Evolutionary conservation across 1,140 invertebrate species (phyloP).

Genomic region (Patella vulgata): DNA sequence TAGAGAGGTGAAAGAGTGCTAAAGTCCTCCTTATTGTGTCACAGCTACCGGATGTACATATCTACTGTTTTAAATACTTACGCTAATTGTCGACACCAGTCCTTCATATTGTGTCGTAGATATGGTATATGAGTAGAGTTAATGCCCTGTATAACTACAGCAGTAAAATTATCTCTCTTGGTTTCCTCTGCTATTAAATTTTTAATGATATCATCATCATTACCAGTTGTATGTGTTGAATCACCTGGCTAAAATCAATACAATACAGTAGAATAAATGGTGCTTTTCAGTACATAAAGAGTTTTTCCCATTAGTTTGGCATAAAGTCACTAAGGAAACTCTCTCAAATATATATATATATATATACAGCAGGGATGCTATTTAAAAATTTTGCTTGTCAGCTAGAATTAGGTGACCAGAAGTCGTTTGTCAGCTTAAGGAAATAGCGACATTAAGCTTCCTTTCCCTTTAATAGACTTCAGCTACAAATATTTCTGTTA

Average conservation of each 20-base stretch:
- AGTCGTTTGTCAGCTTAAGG: no score
- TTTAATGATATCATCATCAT: conserved; percentile 54
- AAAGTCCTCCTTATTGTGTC: no score
- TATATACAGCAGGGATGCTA: not conserved
- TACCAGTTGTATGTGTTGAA: conserved; percentile 47
- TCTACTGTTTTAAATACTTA: no score
- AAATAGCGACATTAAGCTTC: not conserved
- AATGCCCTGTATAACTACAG: conserved; percentile 62
- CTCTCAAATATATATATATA: not conserved
- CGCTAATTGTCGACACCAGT: conserved; percentile 63
- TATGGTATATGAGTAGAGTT: conserved; percentile 58
- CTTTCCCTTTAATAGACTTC: no score
- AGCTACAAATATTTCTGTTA: no score
- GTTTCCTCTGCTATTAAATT: conserved; percentile 60
- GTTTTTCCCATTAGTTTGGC: not conserved
- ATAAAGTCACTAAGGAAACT: not conserved
- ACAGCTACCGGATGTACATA: no score
- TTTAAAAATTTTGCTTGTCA: no score
- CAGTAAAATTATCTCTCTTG: conserved; percentile 61
- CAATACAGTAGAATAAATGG: no score
- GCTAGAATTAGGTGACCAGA: no score
- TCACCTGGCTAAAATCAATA: conserved; percentile 54
- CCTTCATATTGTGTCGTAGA: conserved; percentile 52
- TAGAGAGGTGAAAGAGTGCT: no score
- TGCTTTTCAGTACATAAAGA: not conserved